Conservation (phyloP, 2,888 invertebrate genomes). For the Endotricha flammealis region DNA sequence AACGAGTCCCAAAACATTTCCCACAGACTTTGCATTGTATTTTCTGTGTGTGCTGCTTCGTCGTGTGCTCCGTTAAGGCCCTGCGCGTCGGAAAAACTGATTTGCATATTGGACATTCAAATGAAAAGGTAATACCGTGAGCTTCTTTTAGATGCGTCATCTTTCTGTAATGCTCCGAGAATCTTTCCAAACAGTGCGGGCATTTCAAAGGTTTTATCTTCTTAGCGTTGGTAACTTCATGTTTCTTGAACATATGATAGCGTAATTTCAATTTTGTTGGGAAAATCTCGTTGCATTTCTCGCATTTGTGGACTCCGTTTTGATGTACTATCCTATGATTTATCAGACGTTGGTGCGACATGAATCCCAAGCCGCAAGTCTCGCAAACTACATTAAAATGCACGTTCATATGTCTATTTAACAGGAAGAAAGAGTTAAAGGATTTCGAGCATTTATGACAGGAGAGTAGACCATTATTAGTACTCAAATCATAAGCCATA, state of each 20-base stretch:
- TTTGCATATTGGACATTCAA: constrained; percentile 59
- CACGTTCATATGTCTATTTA: constrained; percentile 67
- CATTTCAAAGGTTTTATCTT: constrained; percentile 63
- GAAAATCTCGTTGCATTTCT: constrained; percentile 57
- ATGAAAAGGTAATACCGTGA: constrained; percentile 60
- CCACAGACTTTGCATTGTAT: constrained; percentile 63
- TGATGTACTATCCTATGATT: constrained; percentile 64
- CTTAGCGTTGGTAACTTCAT: constrained; percentile 54
- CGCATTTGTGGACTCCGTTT: constrained; percentile 58
- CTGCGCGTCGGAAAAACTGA: constrained; percentile 51
- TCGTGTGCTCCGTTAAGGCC: constrained; percentile 63
- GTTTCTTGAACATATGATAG: constrained; percentile 60
- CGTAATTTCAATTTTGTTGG: constrained; percentile 58
- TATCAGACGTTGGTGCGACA: constrained; percentile 60
- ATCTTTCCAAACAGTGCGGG: constrained; percentile 63
- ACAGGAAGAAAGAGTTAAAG: constrained; percentile 61
- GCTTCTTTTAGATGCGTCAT: constrained; percentile 65
- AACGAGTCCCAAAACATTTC: constrained; percentile 61
- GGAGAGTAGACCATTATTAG: constrained; percentile 45
- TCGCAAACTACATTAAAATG: constrained; percentile 69
- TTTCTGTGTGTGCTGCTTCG: constrained; percentile 58
- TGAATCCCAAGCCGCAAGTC: constrained; percentile 65
- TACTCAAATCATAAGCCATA: constrained; percentile 58
- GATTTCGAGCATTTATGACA: constrained; percentile 60
- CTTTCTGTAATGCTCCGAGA: constrained; percentile 63